phyloP scores from a whole-genome alignment of 2,888 invertebrate species.

The Petrolisthes manimaculis region DNA sequence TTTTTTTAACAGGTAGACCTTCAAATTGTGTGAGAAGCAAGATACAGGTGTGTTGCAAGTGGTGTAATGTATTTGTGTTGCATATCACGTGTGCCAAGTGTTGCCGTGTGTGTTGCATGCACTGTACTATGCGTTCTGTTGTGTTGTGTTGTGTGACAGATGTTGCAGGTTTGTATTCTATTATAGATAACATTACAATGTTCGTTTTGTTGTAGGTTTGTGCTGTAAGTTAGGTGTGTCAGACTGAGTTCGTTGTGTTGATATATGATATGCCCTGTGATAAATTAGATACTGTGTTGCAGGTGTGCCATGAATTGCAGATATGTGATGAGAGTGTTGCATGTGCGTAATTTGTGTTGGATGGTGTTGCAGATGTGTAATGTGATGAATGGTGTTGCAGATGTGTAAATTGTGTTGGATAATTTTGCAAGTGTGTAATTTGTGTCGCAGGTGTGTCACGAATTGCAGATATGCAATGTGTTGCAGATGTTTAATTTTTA shows the following conservation, averaged over 20 bases:
- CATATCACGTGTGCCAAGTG: neutral
- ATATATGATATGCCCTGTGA: neutral
- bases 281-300: neutral
- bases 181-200: neutral
- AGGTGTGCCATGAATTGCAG: neutral
- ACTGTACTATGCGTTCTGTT: neutral
- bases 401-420: neutral
- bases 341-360: neutral
- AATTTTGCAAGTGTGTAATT: neutral
- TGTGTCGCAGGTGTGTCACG: neutral
- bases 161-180: neutral
- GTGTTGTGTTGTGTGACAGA: neutral
- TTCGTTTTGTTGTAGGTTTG: neutral
- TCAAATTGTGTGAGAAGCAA: no score
- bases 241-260: neutral
- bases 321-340: neutral
- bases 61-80: neutral
- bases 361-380: neutral
- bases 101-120: neutral
- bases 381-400: neutral
- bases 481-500: neutral
- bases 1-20: no score
- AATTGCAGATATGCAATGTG: neutral
- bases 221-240: neutral
- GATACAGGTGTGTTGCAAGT: neutral